Evolutionary conservation across 2,797 vertebrate genomes (phyloP), one percentile per base, ranked within the genome.

Genomic region (Gobio occitaniae): DNA sequence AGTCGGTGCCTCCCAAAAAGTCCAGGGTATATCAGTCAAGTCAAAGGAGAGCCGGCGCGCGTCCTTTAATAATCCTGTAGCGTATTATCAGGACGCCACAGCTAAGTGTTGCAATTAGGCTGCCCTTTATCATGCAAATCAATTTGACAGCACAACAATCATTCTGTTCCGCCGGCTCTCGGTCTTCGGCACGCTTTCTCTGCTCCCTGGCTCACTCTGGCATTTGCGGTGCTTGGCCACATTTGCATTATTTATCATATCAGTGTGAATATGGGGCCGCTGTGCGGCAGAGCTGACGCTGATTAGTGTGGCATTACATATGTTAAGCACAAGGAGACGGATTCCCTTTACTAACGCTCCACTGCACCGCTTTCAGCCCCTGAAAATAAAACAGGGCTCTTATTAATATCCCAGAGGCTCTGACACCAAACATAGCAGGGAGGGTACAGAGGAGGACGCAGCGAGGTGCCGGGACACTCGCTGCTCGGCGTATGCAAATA

Each of bases 211-310:
- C 93, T 93, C 89, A 86, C 89, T 75, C 84, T 95, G 93, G 91
- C 94, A 95, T 95, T 95, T 94, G 89, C 88, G 89, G 91, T 90
- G 90, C 90, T 93, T 92, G 90, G 89, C 88, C 90, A 83, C 89
- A 94, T 95, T 95, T 94, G 91, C 94, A 95, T 96, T 94, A 94
- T 95, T 95, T 95, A 95, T 94, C 91, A 94, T 94, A 94, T 92
- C 92, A 92, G 92, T 92, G 93, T 90, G 90, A 91, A 69, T 90
- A 90, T 91, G 91, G 85, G 88, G 89, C 87, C 88, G 87, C 90
- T 91, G 83, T 91, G 92, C 70, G 86, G 83, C 89, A 86, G 72
- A 85, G 79, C 88, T 82, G 86, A 83, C 84, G 84, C 89, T 93
- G 93, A 94, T 94, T 94, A 94, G 91, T 87, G 88, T 87, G 71